Evolutionary conservation across 2,113 vertebrate genomes (phyloP).

Genomic region (Engraulis encrasicolus): DNA sequence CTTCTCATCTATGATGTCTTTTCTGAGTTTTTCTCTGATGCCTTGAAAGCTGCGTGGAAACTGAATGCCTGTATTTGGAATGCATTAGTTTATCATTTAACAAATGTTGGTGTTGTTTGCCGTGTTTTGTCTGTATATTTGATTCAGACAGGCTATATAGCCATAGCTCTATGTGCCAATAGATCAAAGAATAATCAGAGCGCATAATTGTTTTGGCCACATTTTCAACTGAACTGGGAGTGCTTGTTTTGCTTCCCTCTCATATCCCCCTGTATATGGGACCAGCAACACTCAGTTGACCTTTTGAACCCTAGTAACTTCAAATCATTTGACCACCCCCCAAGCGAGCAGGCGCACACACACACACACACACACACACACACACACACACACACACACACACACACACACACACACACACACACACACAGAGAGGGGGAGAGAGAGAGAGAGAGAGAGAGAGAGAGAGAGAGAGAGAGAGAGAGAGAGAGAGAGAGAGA

Average conservation of each 20-base stretch:
- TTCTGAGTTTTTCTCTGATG: neutral
- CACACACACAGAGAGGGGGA: no score
- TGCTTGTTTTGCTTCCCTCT: neutral
- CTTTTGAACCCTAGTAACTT: slow-evolving; percentile 18
- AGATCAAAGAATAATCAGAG: no score
- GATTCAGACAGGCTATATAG: neutral
- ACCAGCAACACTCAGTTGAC: neutral
- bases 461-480: no score
- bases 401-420: neutral
- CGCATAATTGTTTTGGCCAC: no score
- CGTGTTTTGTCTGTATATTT: neutral
- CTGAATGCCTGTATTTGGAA: no score
- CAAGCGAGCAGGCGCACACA: neutral
- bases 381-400: neutral
- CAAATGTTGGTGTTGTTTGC: neutral
- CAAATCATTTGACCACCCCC: neutral
- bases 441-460: no score
- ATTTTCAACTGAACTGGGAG: neutral
- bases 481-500: no score
- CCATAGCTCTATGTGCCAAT: neutral
- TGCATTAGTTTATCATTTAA: no score
- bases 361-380: slow-evolving; percentile 10
- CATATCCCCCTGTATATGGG: neutral
- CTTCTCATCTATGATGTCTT: neutral
- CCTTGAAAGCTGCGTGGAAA: neutral